Percentiles rank a stretch among this genome's conserved stretches.
These are phyloP conservation scores for Sitobion miscanthi DNA, from an alignment of 1,140 invertebrate species.

Conservation along the genomic window DNA sequence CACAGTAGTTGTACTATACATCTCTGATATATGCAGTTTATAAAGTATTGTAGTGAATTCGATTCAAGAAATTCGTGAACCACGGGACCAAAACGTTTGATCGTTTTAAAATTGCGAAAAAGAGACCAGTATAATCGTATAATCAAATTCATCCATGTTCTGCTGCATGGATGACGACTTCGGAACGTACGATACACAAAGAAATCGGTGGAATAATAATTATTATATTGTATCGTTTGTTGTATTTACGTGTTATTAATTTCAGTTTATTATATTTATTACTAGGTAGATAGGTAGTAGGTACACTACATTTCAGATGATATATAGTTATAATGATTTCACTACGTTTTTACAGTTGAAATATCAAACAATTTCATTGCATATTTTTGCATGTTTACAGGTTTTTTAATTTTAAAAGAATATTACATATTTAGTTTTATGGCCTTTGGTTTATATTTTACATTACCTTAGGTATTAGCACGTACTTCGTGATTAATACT, in stretches of 20 bases:
- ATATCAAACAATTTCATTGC: background rate
- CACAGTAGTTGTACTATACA: background rate
- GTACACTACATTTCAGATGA: background rate
- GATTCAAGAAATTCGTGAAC: conserved; percentile 5
- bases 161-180: background rate
- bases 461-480: background rate
- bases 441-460: background rate
- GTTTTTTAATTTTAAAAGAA: too few species aligned
- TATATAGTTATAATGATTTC: background rate
- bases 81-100: background rate
- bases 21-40: background rate
- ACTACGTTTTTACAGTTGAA: background rate
- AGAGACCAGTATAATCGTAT: background rate
- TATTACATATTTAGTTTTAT: background rate
- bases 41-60: background rate
- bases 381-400: background rate
- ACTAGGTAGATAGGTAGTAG: background rate
- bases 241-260: background rate
- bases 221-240: background rate
- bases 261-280: background rate
- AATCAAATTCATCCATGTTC: background rate
- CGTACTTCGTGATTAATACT: background rate
- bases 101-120: background rate
- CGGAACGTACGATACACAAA: background rate
- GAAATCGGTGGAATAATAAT: background rate